Base-by-base conservation (phyloP, 2,113 vertebrate genomes). In the Coregonus clupeaformis region DNA sequence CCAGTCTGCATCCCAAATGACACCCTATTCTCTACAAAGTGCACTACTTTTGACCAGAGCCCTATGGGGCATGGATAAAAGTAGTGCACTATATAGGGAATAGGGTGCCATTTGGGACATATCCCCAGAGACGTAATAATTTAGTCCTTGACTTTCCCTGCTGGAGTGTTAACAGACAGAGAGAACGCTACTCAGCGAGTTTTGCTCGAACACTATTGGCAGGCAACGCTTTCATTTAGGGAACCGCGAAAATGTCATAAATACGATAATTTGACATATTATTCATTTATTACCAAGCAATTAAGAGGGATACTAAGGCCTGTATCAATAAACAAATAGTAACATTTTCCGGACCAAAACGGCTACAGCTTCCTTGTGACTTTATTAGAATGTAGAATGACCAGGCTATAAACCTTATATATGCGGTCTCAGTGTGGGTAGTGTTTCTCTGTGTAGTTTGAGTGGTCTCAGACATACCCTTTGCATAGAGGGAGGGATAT, bases 401-500 rank as follows among this genome's bases (percentile, higher is more conserved):
- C n/a, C 57, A 22, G 57, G 57, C n/a, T 60, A 60, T n/a, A 16
- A 16, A 22, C n/a, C n/a, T 9, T 60, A n/a, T 22, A 5, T 20
- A 20, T 55, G 52, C 7, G 13, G 52, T 55, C 4, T 55, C 14
- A 18, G 52, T 24, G 57, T 60, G 57, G 18, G 5, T 60, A 27
- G n/a, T 24, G n/a, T 60, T 60, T 60, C 20, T 60, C 13, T 24
- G n/a, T 60, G 57, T 60, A 22, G 57, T 60, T 60, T 22, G 68
- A 49, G 52, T 29, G 24, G 69, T 74, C 45, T 76, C 88, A 73
- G 82, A 94, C 88, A 73, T 82, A 94, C 93, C 91, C 79, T 89
- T 87, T 92, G 91, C 14, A 87, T 80, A 1, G 91, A 62, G 1
- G 91, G 92, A 5, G 88, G 92, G 5, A 91, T 69, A 80, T 93